Percentiles rank a stretch among this genome's conserved stretches.
Conservation (phyloP, 2,888 invertebrate genomes). For the Corbicula japonica region DNA sequence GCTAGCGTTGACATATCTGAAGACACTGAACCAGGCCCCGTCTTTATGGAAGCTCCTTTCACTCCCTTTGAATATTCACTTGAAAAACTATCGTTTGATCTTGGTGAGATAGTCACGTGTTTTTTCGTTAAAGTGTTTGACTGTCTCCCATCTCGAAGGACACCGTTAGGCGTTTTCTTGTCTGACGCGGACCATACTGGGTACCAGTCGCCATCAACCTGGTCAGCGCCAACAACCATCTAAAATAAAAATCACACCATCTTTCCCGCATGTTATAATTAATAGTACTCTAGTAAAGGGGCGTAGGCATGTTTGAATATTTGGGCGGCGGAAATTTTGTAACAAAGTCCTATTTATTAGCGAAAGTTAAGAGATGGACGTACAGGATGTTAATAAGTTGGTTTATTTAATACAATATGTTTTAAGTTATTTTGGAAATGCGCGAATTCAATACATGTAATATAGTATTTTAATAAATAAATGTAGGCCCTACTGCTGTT, state of each 20-base stretch:
- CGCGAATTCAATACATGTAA: too few relatives aligned
- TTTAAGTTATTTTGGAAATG: too few relatives aligned
- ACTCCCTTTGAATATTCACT: conserved; percentile 23
- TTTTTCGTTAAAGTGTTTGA: conserved; percentile 71
- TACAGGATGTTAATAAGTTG: too few relatives aligned
- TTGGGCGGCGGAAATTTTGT: too few relatives aligned
- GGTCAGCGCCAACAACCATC: conserved; percentile 61
- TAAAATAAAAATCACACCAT: conserved; percentile 41
- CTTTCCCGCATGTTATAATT: too few relatives aligned
- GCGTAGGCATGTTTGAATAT: too few relatives aligned
- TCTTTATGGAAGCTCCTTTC: conserved; percentile 24
- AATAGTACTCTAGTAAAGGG: too few relatives aligned
- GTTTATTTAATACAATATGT: too few relatives aligned
- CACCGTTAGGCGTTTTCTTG: conserved; percentile 72
- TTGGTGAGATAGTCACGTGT: conserved; percentile 77
- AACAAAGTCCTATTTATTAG: too few relatives aligned
- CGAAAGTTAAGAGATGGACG: too few relatives aligned
- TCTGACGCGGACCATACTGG: conserved; percentile 73
- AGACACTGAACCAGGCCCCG: conserved; percentile 51
- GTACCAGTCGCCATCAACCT: conserved; percentile 61
- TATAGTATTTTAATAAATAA: too few relatives aligned
- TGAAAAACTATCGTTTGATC: conserved; percentile 44
- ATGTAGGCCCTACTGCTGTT: too few relatives aligned
- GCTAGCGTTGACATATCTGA: conserved; percentile 63
- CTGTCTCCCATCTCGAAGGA: conserved; percentile 68